Evolutionary conservation across 1,140 invertebrate species (phyloP), one percentile per base, ranked within the genome.

Genomic region (Microplitis mediator): DNA sequence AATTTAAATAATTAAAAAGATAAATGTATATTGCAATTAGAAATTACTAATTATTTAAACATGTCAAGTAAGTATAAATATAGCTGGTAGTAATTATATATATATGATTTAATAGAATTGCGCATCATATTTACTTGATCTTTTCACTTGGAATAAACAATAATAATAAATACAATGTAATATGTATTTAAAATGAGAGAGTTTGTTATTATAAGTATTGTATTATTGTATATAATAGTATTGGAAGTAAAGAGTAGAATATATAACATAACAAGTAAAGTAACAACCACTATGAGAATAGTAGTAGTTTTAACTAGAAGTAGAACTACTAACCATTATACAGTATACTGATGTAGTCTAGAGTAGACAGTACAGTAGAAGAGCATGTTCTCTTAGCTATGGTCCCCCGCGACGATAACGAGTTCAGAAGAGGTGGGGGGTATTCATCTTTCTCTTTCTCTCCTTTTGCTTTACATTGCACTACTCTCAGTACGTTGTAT

Each of bases 381-480:
- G 61, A 65, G 62, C 67, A 56, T 71, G 63, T 63, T 70, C 71
- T 34, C 69, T 75, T 72, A 23, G 58, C 14, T 62, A 61, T 56
- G 64, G 54, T 64, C 63, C 56, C 63, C 70, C 63, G 54, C 70
- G 63, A 72, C 54, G 71, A n/a, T n/a, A 31, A 56, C 52, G 14
- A 36, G 3, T 70, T 35, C 52, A 13, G 8, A 60, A 23, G 50
- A 77, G 77, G 77, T 74, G 77, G 77, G 76, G 78, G 73, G 74
- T 45, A 35, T 50, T 36, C 45, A 13, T 50, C 45, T 66, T 31
- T 66, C 65, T 67, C 65, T 54, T 13, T 39, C 3, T 60, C 3
- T 61, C 39, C 39, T 45, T 45, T 45, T 45, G 6, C 39, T 45
- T 45, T 11, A 8, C 39, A 11, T 11, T 9, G 11, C 39, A 9